Percentiles rank a stretch among this genome's conserved stretches.
phyloP scores from a whole-genome alignment of 2,888 invertebrate genomes.

The Andrena haemorrhoa region DNA sequence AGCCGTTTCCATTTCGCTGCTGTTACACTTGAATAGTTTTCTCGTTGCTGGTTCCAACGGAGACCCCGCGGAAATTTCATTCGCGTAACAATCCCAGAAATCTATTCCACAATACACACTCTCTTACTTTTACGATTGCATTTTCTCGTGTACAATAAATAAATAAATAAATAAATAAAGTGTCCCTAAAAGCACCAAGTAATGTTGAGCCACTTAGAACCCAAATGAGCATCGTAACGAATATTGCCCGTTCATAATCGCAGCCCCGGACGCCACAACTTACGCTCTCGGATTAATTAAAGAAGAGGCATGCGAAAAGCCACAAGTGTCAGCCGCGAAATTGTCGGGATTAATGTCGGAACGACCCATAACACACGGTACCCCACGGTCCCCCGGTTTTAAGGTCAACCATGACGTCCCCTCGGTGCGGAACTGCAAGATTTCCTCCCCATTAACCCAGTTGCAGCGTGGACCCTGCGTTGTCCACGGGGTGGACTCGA shows the following conservation, averaged over 20 bases:
- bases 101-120: too few relatives aligned
- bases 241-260: background rate
- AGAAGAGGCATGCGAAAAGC: slow-evolving; percentile 21
- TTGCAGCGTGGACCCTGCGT: slow-evolving; percentile 10
- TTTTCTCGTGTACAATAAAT: too few relatives aligned
- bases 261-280: background rate
- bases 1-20: background rate
- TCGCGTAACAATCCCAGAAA: too few relatives aligned
- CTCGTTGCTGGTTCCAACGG: too few relatives aligned
- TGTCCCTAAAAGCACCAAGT: too few relatives aligned
- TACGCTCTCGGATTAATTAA: slow-evolving; percentile 27
- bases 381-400: background rate
- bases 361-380: slow-evolving; percentile 13
- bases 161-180: too few relatives aligned
- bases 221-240: background rate
- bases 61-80: too few relatives aligned
- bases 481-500: slow-evolving; percentile 27
- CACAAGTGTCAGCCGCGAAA: slow-evolving; percentile 24
- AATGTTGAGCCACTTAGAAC: background rate
- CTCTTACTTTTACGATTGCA: too few relatives aligned
- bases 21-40: slow-evolving; percentile 4
- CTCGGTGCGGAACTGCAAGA: slow-evolving; percentile 20
- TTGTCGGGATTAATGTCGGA: slow-evolving; percentile 34
- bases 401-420: slow-evolving; percentile 18
- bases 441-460: slow-evolving; percentile 43